Percentiles rank a stretch among this genome's conserved stretches.
These are phyloP conservation scores for Gonioctena quinquepunctata DNA, from an alignment of 1,140 invertebrate species.

Conservation along the genomic window DNA sequence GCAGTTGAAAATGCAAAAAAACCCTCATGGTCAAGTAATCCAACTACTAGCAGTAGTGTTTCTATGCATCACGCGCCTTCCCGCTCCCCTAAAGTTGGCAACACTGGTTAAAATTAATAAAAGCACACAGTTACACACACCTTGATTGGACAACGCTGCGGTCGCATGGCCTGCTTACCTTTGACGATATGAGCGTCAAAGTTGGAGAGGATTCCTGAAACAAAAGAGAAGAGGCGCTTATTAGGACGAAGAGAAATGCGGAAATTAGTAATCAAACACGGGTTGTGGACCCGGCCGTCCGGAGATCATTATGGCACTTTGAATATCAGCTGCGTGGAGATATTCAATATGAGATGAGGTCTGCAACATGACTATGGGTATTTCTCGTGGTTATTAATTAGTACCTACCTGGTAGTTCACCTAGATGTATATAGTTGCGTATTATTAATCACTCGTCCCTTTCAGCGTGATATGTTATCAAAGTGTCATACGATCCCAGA, in stretches of 20 bases:
- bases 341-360: background rate
- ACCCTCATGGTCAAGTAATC: no score
- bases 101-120: constrained; percentile 7
- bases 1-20: no score
- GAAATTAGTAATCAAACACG: background rate
- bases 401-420: no score
- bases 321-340: background rate
- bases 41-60: no score
- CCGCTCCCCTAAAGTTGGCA: background rate
- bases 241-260: background rate
- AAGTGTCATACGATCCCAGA: no score
- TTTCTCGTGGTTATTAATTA: background rate
- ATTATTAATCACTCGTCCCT: no score
- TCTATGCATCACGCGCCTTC: background rate
- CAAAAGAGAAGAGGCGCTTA: constrained; percentile 52
- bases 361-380: background rate
- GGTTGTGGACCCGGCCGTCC: background rate
- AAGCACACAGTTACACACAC: constrained; percentile 55
- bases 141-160: constrained; percentile 56
- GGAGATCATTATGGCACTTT: background rate
- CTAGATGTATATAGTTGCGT: no score
- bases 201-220: constrained; percentile 70
- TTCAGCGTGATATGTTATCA: no score
- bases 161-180: constrained; percentile 65
- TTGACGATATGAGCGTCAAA: constrained; percentile 69